Evolutionary conservation across 1,140 invertebrate species (phyloP), one percentile per base, ranked within the genome.

Genomic region (Formica selysi): DNA sequence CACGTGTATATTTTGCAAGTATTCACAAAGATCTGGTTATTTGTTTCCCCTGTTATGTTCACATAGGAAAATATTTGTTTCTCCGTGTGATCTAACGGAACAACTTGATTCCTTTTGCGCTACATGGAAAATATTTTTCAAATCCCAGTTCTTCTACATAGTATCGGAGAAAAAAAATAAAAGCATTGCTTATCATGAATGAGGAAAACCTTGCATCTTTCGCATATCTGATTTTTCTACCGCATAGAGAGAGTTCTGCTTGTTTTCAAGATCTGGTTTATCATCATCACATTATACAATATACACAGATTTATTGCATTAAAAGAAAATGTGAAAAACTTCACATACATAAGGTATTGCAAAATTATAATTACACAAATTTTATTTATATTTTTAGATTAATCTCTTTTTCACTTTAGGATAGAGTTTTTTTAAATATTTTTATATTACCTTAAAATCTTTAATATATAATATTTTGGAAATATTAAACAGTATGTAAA

Each of bases 71-170:
- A 79, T 38, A 79, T 79, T 79, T 38, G 44, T 29, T 10, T 70
- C 62, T 70, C 32, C 29, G 38, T 57, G 16, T 79, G 44, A 79
- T 79, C 29, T 79, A 38, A 79, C 64, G 62, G 44, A 29, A 54
- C n/a, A 79, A 79, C 32, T 79, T 65, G 64, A 68, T 79, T 79
- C 54, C 62, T 79, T 79, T 70, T 79, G 32, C 13, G 8, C 16
- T 68, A 38, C 76, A 68, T 54, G n/a, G 22, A 70, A 79, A 79
- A 79, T 79, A 79, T 79, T 79, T 70, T 79, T 79, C 32, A 79
- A 79, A 79, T 38, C 64, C 41, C 48, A 54, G 8, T 38, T 54
- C 36, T 5, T 10, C 54, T 22, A 26, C 8, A 11, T 22, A 22
- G 10, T 26, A 44, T n/a, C 57, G 26, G 10, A 38, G n/a, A 10